Evolutionary conservation across 1,140 invertebrate species (phyloP), one percentile per base, ranked within the genome.

Genomic region (Nixonia krombeini): DNA sequence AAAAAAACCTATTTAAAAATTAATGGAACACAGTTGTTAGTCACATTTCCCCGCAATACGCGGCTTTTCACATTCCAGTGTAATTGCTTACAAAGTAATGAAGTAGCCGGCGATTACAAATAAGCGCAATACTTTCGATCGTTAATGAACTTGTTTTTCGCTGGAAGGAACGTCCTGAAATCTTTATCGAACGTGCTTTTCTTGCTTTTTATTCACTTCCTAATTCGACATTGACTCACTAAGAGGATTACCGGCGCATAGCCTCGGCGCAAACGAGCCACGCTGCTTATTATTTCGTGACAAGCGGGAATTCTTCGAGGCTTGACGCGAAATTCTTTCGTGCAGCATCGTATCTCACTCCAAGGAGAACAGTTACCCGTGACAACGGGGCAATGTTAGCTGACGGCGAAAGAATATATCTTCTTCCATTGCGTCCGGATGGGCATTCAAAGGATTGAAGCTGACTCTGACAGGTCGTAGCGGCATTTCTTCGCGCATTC

Each of bases 151-250:
- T 57, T 40, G 37, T 17, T 58, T 58, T 47, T 28, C 52, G 13
- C 13, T 7, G 23, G 12, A 18, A 40, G 2, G 12, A 33, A 21
- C 21, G 26, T 31, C 23, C 21, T 63, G 42, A 31, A 50, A 50
- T 49, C 15, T 65, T 53, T 37, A 52, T 38, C 49, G 42, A 16
- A 0, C 16, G 31, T 6, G 47, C 26, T 56, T 17, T 47, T 52
- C 9, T 9, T 38, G 44, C 35, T 68, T 53, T 44, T 63, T 67
- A 56, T 64, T 63, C 50, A 53, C 41, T 23, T 21, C 56, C 70
- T 72, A 59, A 68, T 67, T 72, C 61, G 56, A 69, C 59, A 56
- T 61, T 61, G 52, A 72, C 61, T 63, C 61, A 64, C 67, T 73
- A 73, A 73, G 66, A 67, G 71, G 71, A 73, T 73, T 73, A 73